phyloP scores from a whole-genome alignment of 2,888 invertebrate genomes.

The Oligia fasciuncula region DNA sequence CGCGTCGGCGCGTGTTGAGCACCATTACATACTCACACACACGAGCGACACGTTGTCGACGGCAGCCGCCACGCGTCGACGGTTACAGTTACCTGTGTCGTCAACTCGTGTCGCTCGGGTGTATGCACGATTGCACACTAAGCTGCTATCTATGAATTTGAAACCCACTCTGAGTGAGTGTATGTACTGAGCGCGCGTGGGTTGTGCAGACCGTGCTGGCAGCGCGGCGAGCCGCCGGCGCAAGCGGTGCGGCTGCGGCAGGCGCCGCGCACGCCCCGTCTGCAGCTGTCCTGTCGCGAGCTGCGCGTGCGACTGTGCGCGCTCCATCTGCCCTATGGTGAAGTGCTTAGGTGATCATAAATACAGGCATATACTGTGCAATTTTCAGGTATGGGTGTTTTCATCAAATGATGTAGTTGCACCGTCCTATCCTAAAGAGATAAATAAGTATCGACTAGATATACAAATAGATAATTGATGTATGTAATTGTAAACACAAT shows the following conservation, averaged over 20 bases:
- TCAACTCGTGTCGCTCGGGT: too few relatives aligned
- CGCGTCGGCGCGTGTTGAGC: neutral
- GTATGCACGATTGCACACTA: too few relatives aligned
- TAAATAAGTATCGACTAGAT: neutral
- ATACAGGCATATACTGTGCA: too few relatives aligned
- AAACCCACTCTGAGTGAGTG: neutral
- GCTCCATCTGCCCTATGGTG: slow-evolving; percentile 71
- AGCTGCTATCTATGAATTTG: neutral
- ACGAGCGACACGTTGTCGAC: neutral
- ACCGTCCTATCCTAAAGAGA: neutral
- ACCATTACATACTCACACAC: neutral
- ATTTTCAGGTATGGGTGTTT: neutral
- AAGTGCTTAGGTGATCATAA: slow-evolving; percentile 70
- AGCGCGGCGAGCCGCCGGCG: slow-evolving; percentile 69
- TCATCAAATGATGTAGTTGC: neutral
- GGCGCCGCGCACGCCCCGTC: slow-evolving; percentile 62
- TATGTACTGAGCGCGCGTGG: neutral
- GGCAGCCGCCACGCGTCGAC: neutral
- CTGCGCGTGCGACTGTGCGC: slow-evolving; percentile 74
- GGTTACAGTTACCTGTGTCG: neutral
- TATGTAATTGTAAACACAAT: neutral
- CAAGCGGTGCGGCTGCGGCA: slow-evolving; percentile 67
- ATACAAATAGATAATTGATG: neutral
- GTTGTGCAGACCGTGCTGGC: slow-evolving; percentile 72
- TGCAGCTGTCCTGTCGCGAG: slow-evolving; percentile 47